Evolutionary conservation across 2,797 vertebrate species (phyloP).

Genomic region (Erpetoichthys calabaricus): DNA sequence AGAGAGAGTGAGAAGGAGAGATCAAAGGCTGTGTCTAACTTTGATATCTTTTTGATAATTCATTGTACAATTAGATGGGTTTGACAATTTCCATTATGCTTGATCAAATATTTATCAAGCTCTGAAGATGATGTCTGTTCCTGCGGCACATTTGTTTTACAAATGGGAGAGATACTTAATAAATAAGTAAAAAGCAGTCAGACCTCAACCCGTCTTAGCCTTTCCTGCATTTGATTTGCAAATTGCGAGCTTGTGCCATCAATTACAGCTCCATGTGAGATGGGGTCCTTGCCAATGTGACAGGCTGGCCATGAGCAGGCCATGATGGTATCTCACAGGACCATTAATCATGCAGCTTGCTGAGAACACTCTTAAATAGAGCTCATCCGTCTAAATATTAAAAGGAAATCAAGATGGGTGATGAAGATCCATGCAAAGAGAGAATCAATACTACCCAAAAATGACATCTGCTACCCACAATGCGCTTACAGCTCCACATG

Average conservation of each 20-base stretch:
- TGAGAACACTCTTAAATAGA: constrained; percentile 70
- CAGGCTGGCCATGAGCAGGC: constrained; percentile 62
- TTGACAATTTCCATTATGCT: constrained; percentile 98
- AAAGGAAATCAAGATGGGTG: constrained; percentile 40
- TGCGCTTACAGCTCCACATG: constrained; percentile 9
- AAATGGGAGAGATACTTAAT: constrained; percentile 69
- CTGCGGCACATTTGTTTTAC: constrained; percentile 75
- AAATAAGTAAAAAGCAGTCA: constrained; percentile 49
- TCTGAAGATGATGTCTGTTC: constrained; percentile 82
- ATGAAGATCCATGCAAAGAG: constrained; percentile 8
- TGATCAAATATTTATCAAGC: constrained; percentile 99
- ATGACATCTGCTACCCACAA: too few relatives aligned
- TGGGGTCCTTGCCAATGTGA: constrained; percentile 51
- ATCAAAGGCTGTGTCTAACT: constrained; percentile 62
- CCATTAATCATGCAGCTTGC: constrained; percentile 75
- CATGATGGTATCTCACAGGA: constrained; percentile 61
- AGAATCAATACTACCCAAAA: constrained; percentile 10
- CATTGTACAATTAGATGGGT: constrained; percentile 90
- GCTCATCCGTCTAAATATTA: constrained; percentile 77
- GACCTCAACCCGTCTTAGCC: constrained; percentile 43
- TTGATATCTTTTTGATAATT: constrained; percentile 77
- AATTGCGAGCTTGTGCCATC: constrained; percentile 70
- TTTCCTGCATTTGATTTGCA: constrained; percentile 83
- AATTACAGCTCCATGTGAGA: constrained; percentile 56
- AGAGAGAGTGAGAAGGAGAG: constrained; percentile 18